Conservation (phyloP, 2,797 vertebrate genomes). For the Chloroceryle amazona region DNA sequence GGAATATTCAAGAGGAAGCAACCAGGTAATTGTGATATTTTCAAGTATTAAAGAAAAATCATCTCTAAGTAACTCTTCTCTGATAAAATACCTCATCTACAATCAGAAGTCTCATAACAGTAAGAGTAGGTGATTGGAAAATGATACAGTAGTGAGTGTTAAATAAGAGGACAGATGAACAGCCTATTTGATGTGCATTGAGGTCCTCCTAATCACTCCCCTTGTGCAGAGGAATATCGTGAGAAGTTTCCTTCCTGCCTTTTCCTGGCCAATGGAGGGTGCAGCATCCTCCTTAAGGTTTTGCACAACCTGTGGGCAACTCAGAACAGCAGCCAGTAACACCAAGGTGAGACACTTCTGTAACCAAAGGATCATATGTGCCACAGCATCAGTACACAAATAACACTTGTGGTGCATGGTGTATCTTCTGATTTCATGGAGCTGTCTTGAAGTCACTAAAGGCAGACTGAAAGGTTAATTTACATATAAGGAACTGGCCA, state of each 20-base stretch:
- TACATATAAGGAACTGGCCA: neutral
- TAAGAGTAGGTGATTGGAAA: neutral
- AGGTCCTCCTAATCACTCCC: neutral
- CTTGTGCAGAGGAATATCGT: neutral
- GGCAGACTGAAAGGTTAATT: neutral
- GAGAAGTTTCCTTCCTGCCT: neutral
- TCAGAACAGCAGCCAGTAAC: neutral
- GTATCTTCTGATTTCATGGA: neutral
- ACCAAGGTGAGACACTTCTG: neutral
- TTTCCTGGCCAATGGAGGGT: neutral
- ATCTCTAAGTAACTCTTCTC: neutral
- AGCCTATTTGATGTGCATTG: too few species aligned
- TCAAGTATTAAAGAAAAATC: neutral
- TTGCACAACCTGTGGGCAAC: neutral
- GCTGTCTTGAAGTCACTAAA: neutral
- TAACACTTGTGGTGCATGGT: fast-evolving
- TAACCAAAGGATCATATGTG: neutral
- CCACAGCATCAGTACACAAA: neutral
- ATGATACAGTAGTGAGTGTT: neutral
- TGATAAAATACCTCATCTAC: neutral
- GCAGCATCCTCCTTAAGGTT: neutral
- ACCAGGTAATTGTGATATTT: neutral
- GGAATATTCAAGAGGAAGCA: neutral
- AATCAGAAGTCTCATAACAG: neutral
- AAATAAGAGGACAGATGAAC: neutral